Evolutionary conservation across 2,797 vertebrate genomes (phyloP), one percentile per base, ranked within the genome.

Genomic region (Muscicapa striata): DNA sequence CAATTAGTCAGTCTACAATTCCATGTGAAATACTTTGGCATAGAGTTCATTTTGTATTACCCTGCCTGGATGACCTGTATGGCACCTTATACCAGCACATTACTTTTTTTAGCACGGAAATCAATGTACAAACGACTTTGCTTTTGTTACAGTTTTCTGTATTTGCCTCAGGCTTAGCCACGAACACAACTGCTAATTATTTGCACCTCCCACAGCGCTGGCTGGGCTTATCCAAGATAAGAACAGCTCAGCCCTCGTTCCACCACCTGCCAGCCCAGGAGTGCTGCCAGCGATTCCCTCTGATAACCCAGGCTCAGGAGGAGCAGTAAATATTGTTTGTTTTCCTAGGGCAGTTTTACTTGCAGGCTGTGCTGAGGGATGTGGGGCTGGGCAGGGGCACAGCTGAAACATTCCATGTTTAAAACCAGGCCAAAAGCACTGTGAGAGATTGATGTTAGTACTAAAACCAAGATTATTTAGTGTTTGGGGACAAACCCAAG

Each of bases 361-460:
- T 97, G 97, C 95, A 98, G 97, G 96, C 98, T 98, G 82, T 96
- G 95, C 92, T 97, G 95, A 36, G 97, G 97, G 29, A 94, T 89
- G 86, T 93, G 97, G 80, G 94, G 79, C 3, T 9, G 52, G n/a
- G 10, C 6, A 0, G 21, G 8, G 10, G 17, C n/a, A 51, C 63
- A 59, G 51, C 75, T 22, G 29, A 58, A 52, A 15, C 9, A 38
- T 7, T 18, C 9, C 1, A 1, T 5, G 27, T 18, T 18, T 57
- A 36, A 76, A 73, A 84, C 11, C 38, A 54, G 78, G 43, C 51
- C 38, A 66, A 79, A 89, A 68, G 38, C 38, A 9, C 29, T 24
- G 24, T 13, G 19, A 57, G 23, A 75, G 54, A 24, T 11, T 4
- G 1, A 41, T 20, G 6, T 15, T 58, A 27, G 13, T 24, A 40